Base-by-base conservation (phyloP, 2,113 vertebrate species). In the Actenoides hombroni region DNA sequence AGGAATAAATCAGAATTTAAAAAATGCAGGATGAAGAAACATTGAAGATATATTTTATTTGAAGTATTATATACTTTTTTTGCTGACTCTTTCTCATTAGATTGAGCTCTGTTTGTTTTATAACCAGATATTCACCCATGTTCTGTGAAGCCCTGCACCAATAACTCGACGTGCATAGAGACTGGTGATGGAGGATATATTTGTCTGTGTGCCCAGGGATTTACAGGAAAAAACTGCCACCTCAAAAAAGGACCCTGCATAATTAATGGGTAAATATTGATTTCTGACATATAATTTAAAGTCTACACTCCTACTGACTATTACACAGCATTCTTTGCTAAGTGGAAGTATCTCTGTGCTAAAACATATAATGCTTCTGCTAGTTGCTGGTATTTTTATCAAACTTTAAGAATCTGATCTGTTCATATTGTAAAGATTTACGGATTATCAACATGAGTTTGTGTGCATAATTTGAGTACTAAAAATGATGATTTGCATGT, bases 111-210 rank as follows among this genome's bases (percentile, higher is more conserved):
- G 2, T 46, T 69, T 94, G 3, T 48, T 69, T 70, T 71, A 94
- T 20, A 15, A 86, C 80, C 97, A 99, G 99, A 99, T 60, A 97
- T 97, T 73, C 98, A 98, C 20, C 97, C 97, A 24, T 99, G 99
- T 91, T 97, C 98, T 69, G 98, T 98, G 11, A 95, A 97, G 57
- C 99, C 99, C 49, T 99, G 99, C 40, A 97, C 95, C 60, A 98
- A 98, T 79, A 99, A 99, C 24, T 98, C 99, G 53, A 99, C 98
- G 2, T 99, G 99, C 86, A 97, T 99, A 79, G 98, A 99, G 95
- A 98, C 98, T 1, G 98, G 98, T 9, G 95, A 98, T 23, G 99
- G 99, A 37, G 97, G 97, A 74, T 99, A 98, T 46, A 96, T 98
- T 56, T 99, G 99, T 69, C 90, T 99, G 56, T 99, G 99, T 83